Percentiles rank a stretch among this genome's conserved stretches.
Conservation (phyloP, 2,797 vertebrate genomes). For the Aulostomus chinensis region DNA sequence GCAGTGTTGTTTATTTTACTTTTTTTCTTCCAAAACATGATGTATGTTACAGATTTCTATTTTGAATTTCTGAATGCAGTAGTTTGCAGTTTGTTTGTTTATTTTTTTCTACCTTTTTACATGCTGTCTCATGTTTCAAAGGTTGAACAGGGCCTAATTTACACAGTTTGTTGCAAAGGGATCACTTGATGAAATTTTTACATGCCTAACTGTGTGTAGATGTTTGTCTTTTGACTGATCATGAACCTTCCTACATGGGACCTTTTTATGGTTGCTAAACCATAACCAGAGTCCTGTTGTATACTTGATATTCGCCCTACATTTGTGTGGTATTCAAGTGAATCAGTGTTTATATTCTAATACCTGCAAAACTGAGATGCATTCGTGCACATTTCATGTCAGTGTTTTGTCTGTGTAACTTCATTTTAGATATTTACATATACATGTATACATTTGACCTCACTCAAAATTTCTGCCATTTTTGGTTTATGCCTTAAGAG, state of each 20-base stretch:
- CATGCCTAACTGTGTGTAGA: constrained; percentile 5
- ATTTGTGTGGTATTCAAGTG: constrained; percentile 9
- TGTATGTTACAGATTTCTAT: constrained; percentile 9
- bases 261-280: constrained; percentile 45
- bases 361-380: constrained; percentile 42
- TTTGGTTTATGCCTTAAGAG: constrained; percentile 26
- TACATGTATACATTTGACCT: not conserved
- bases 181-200: not conserved
- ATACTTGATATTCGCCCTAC: constrained; percentile 28
- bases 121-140: constrained; percentile 20
- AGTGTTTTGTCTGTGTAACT: constrained; percentile 29
- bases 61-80: constrained; percentile 29
- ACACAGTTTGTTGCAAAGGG: constrained; percentile 19
- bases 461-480: too few species aligned
- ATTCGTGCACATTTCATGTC: constrained; percentile 37
- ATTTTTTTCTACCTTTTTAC: not conserved
- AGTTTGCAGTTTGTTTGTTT: constrained; percentile 20
- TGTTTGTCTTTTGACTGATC: constrained; percentile 12
- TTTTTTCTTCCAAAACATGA: constrained; percentile 5
- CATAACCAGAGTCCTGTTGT: constrained; percentile 13
- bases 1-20: constrained; percentile 29
- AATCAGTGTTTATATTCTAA: constrained; percentile 17
- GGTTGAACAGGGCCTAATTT: not conserved
- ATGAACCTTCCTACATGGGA: constrained; percentile 51
- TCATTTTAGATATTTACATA: constrained; percentile 10